phyloP scores from a whole-genome alignment of 2,888 invertebrate genomes.

The Andrena chrysosceles region DNA sequence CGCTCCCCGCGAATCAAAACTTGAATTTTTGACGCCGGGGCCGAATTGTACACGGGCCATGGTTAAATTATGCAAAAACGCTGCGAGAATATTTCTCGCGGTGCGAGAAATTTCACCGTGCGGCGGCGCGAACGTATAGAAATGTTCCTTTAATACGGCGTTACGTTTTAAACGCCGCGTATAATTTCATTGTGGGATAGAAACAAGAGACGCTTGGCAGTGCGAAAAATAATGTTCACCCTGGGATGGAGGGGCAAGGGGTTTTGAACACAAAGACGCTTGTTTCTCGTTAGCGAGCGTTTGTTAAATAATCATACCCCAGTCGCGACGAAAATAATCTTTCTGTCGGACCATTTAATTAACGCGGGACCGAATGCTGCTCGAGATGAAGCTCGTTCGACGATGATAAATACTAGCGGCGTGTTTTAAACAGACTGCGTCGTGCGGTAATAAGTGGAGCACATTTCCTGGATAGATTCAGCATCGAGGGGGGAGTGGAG shows the following conservation, averaged over 20 bases:
- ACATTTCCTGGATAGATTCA: no score
- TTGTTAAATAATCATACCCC: constrained; percentile 35
- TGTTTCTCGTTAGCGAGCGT: constrained; percentile 14
- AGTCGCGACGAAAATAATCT: neutral
- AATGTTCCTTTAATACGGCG: constrained; percentile 12
- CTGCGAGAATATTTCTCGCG: neutral
- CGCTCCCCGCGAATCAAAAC: neutral
- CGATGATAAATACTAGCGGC: constrained; percentile 12
- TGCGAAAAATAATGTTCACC: constrained; percentile 1
- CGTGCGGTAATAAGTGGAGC: no score
- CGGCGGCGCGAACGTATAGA: neutral
- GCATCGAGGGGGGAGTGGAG: no score
- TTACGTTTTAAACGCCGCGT: constrained; percentile 31
- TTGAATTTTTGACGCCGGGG: neutral
- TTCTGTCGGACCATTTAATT: constrained; percentile 15
- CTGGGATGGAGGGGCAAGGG: no score
- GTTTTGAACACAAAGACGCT: neutral
- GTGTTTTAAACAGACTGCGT: neutral
- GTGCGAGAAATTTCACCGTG: neutral
- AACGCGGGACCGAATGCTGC: neutral
- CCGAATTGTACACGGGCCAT: neutral
- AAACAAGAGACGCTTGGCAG: neutral
- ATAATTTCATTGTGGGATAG: constrained; percentile 33
- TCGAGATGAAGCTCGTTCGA: neutral
- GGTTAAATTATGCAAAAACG: constrained; percentile 2